Evolutionary conservation across 2,888 invertebrate genomes (phyloP).

Genomic region (Drosophila kokeensis): DNA sequence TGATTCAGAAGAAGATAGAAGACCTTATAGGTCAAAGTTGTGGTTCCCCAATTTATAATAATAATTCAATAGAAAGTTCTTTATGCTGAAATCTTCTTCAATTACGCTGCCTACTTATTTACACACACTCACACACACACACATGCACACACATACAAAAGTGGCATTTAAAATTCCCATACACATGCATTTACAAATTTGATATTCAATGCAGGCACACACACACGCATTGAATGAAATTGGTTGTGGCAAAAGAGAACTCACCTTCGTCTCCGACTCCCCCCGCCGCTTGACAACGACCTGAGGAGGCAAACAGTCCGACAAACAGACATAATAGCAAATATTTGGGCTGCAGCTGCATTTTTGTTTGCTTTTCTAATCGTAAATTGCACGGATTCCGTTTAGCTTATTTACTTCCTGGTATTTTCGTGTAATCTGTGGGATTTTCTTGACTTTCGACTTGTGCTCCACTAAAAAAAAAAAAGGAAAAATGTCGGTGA

Average conservation of each 20-base stretch:
- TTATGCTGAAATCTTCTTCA: conserved; percentile 43
- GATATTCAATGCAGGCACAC: conserved; percentile 26
- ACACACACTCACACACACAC: conserved; percentile 6
- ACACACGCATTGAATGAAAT: conserved; percentile 34
- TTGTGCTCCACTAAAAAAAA: conserved; percentile 27
- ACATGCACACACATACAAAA: conserved; percentile 9
- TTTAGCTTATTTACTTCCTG: conserved; percentile 45
- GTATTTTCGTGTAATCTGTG: conserved; percentile 37
- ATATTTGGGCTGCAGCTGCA: conserved; percentile 77
- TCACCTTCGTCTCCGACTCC: conserved; percentile 55
- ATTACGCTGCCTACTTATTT: conserved; percentile 35
- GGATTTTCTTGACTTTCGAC: conserved; percentile 38
- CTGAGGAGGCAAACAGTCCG: conserved; percentile 72
- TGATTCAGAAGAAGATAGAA: conserved; percentile 22
- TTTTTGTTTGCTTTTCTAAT: conserved; percentile 48
- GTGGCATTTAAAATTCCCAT: conserved; percentile 60
- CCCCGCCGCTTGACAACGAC: conserved; percentile 56
- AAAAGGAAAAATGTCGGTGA: conserved; percentile 42
- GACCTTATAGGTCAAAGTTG: too few relatives aligned
- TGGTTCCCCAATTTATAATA: too few relatives aligned
- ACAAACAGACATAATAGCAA: conserved; percentile 76
- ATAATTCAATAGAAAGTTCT: conserved; percentile 37
- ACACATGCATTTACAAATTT: conserved; percentile 30
- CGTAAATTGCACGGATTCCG: conserved; percentile 39
- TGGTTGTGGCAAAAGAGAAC: conserved; percentile 46